phyloP scores from a whole-genome alignment of 2,797 vertebrate genomes.

The Myiotriccus ornatus region DNA sequence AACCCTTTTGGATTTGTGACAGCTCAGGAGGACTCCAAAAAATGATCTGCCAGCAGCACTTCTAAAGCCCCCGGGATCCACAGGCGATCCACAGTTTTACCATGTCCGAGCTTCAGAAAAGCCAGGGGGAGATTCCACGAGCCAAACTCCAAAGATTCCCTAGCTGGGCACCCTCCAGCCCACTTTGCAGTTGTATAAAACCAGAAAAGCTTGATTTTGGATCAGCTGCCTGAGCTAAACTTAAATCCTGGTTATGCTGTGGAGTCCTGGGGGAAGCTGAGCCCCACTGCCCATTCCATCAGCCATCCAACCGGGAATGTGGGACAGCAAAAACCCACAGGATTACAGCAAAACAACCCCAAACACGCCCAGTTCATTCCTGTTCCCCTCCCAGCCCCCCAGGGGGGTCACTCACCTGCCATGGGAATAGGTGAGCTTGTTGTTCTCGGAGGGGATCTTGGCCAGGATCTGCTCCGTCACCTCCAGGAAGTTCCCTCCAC shows the following conservation, averaged over 20 bases:
- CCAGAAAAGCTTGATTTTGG: fast-evolving
- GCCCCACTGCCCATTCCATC: background rate
- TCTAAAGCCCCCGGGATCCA: background rate
- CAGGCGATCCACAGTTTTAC: background rate
- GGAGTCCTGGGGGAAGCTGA: background rate
- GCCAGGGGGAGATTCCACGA: background rate
- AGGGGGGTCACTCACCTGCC: conserved; percentile 82
- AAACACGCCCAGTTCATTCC: fast-evolving
- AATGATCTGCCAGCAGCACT: background rate
- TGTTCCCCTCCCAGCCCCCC: background rate
- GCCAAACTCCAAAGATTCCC: background rate
- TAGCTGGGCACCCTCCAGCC: background rate
- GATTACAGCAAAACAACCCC: background rate
- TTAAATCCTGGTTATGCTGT: background rate
- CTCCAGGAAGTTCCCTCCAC: conserved; percentile 96
- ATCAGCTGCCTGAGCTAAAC: background rate
- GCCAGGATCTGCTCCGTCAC: conserved; percentile 96
- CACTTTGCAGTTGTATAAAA: background rate
- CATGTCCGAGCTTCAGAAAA: background rate
- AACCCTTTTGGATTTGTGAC: background rate
- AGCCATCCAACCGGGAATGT: fast-evolving
- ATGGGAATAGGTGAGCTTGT: conserved; percentile 97
- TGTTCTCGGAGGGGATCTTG: conserved; percentile 96
- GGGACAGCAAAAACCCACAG: fast-evolving
- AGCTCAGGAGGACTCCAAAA: background rate